Evolutionary conservation across 2,113 vertebrate species (phyloP).

Genomic region (Coregonus clupeaformis): DNA sequence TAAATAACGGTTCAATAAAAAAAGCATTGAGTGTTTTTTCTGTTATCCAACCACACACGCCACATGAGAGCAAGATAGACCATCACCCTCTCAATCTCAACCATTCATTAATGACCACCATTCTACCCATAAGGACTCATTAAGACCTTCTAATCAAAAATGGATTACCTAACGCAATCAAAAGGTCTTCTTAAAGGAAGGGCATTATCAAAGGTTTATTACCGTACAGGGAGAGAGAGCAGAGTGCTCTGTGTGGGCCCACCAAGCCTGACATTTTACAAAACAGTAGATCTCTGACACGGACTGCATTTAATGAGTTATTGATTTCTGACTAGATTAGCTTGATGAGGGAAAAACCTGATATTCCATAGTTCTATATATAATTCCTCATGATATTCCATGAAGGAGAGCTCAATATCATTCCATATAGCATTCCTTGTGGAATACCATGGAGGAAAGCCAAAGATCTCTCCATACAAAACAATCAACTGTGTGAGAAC

Average conservation of each 20-base stretch:
- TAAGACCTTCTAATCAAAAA: too few species aligned
- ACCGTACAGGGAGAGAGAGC: constrained; percentile 29
- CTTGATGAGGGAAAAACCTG: background rate
- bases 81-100: too few species aligned
- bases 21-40: too few species aligned
- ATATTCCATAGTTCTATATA: constrained; percentile 1
- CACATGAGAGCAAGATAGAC: too few species aligned
- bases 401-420: background rate
- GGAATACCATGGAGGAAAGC: constrained; percentile 12
- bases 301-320: constrained; percentile 22
- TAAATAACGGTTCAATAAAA: too few species aligned
- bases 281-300: constrained; percentile 11
- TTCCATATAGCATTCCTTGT: constrained; percentile 1
- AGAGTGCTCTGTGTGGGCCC: too few species aligned
- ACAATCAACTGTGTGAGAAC: constrained; percentile 21
- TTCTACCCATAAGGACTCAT: too few species aligned
- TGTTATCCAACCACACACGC: too few species aligned
- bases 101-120: too few species aligned
- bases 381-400: constrained; percentile 3
- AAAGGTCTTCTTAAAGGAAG: background rate
- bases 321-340: constrained; percentile 25
- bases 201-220: constrained; percentile 32
- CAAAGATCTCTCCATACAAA: background rate
- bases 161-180: background rate
- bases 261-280: background rate